Evolutionary conservation across 2,888 invertebrate species (phyloP), one percentile per base, ranked within the genome.

Genomic region (Gerris lacustris): DNA sequence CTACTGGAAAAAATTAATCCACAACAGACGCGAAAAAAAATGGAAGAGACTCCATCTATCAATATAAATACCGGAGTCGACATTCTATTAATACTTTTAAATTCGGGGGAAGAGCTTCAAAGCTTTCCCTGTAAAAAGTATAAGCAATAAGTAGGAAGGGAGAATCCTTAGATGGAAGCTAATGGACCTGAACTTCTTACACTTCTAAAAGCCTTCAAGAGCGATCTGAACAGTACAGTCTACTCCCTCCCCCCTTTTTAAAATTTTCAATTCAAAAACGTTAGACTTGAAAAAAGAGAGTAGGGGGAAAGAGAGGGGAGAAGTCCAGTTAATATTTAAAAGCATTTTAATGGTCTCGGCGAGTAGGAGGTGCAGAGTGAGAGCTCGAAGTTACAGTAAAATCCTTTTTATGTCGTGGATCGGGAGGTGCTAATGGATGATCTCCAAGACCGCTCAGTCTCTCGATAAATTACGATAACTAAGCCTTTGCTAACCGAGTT

Each of bases 251-350:
- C 9, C 55, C 9, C 15, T 55, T 11, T 15, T 15, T 15, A 55
- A 55, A 55, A 15, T 55, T 11, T 55, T 55, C 55, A 55, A 55
- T 55, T 55, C 55, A 55, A 55, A 55, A 55, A 11, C 55, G 9
- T 11, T 55, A 55, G 11, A 55, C 11, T 55, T 11, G 9, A 55
- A 55, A 55, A 31, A 31, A 31, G 31, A 31, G 31, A 31, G 31
- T 31, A 31, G 31, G 31, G 31, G 31, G 31, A 31, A 31, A 31
- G 31, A 31, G 15, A 11, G 55, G 15, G 55, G 9, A 55, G 15
- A 55, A 55, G 55, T 55, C 55, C 55, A 55, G 55, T 55, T 55
- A 55, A 55, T 55, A 55, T 55, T 55, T 55, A 55, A 55, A 55
- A 55, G 55, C 55, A 55, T 55, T 55, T 55, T 55, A 55, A 55